Evolutionary conservation across 1,140 invertebrate species (phyloP), one percentile per base, ranked within the genome.

Genomic region (Rhyzopertha dominica): DNA sequence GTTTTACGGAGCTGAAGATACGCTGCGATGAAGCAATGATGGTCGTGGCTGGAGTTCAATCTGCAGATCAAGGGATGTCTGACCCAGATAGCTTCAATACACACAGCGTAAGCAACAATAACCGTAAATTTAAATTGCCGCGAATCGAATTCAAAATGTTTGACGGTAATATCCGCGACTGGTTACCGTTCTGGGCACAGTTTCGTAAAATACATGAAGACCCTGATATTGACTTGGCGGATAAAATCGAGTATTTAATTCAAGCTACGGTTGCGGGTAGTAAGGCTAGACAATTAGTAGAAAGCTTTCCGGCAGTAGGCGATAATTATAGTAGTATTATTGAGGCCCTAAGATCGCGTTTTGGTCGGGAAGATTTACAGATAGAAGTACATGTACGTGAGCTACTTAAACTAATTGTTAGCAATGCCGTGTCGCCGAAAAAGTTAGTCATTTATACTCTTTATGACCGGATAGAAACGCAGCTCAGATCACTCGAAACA

Each of bases 191-290:
- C 46, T 69, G 64, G 63, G 47, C 51, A 10, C 56, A 56, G 41
- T 68, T 68, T 35, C 53, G 56, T 23, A 58, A 60, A 19, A 62
- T 70, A n/a, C 53, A 70, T 45, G 58, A 62, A 25, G 62, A 68
- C 39, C 9, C 17, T n/a, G 35, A 39, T 2, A 24, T 68, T 0
- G 29, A 45, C n/a, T 44, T 41, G 5, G 43, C 47, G 5, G 53
- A 65, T 37, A 69, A 67, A 40, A 44, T 44, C 12, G 40, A 43
- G 35, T 43, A 43, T 23, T 37, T 35, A 37, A 23, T 43, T 9
- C n/a, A n/a, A n/a, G n/a, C n/a, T n/a, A 44, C 42, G 18, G 22
- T 40, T 24, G 18, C 31, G 13, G 32, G 24, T n/a, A 44, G 31
- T 17, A 44, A 24, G 26, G 35, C 25, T 4, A 32, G 30, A 18